Conservation (phyloP, 2,888 invertebrate genomes). For the Cordilura impudica region DNA sequence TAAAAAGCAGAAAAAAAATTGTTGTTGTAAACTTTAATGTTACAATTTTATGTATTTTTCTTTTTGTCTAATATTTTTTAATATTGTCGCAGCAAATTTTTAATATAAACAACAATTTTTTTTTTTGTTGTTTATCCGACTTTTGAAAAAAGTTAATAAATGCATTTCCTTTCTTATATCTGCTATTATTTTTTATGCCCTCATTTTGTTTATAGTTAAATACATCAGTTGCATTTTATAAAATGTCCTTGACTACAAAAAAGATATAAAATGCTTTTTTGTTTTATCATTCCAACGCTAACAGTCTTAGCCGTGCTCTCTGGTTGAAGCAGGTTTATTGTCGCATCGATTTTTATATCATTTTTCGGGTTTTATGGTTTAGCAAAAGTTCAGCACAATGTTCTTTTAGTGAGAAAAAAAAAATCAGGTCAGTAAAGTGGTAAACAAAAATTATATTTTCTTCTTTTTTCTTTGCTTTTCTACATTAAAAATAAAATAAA, state of each 20-base stretch:
- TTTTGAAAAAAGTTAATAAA: not conserved
- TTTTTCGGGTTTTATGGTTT: constrained; percentile 2
- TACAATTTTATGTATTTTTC: not conserved
- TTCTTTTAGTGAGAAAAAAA: not conserved
- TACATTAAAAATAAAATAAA: no score
- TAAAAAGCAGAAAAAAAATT: not conserved
- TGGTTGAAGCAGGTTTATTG: constrained; percentile 46
- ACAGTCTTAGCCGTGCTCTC: constrained; percentile 29
- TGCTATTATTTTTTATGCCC: not conserved
- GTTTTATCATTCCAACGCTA: not conserved
- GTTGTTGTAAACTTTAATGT: not conserved
- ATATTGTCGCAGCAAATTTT: no score
- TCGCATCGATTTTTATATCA: constrained; percentile 16
- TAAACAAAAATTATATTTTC: not conserved
- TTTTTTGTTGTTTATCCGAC: not conserved
- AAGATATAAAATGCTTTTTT: not conserved
- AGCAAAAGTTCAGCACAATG: not conserved
- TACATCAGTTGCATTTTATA: constrained; percentile 32
- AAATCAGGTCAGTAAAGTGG: not conserved
- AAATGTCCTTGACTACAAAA: constrained; percentile 37
- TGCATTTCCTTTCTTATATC: not conserved
- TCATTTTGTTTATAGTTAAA: constrained; percentile 32
- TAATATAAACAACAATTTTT: no score
- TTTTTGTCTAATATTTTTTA: no score
- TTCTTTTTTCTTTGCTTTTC: no score